Conservation (phyloP, 2,797 vertebrate genomes). For the Tamandua tetradactyla region DNA sequence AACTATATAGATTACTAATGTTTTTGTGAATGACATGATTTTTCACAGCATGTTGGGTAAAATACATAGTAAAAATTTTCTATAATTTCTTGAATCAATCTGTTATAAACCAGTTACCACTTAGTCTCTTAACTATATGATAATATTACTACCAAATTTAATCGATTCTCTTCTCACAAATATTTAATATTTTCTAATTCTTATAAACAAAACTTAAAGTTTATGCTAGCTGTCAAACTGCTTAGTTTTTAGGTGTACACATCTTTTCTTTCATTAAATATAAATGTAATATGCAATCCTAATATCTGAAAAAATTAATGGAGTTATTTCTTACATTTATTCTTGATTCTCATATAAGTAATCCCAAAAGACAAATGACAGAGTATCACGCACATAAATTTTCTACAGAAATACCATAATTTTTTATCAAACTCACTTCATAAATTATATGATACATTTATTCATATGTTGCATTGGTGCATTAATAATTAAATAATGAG, state of each 20-base stretch:
- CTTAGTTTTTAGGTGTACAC: not conserved
- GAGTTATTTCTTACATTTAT: not conserved
- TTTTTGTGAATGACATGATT: not conserved
- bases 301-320: not conserved
- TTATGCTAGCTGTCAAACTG: not conserved
- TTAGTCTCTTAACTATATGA: not conserved
- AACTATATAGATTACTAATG: not conserved
- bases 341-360: not conserved
- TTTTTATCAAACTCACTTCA: too few species aligned
- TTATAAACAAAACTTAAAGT: not conserved
- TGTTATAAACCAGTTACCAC: not conserved
- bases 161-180: not conserved
- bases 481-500: too few species aligned
- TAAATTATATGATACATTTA: too few species aligned
- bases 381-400: not conserved
- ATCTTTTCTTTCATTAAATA: slow-evolving; percentile 20
- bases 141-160: not conserved
- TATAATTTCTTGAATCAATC: not conserved
- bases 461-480: too few species aligned
- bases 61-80: not conserved
- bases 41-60: not conserved
- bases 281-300: not conserved
- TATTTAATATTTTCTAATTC: slow-evolving; percentile 1
- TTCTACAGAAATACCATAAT: too few species aligned
- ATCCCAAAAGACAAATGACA: not conserved